Evolutionary conservation across 1,140 invertebrate species (phyloP).

Genomic region (Heliothis virescens): DNA sequence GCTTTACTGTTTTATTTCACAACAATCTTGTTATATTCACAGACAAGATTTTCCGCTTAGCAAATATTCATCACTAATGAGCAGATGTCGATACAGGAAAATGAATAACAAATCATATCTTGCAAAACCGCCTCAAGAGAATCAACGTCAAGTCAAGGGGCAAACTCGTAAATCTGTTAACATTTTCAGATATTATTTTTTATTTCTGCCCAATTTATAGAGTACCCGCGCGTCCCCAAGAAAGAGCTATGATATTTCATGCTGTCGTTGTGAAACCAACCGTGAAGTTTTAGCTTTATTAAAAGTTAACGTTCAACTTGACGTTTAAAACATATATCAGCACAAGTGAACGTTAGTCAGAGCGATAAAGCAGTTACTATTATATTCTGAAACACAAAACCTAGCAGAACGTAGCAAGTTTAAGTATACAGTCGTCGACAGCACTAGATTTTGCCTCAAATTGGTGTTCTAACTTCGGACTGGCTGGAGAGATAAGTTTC

Average conservation of each 20-base stretch:
- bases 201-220: constrained; percentile 58
- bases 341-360: background rate
- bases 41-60: background rate
- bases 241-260: constrained; percentile 65
- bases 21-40: too few species aligned
- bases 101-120: constrained; percentile 35
- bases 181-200: constrained; percentile 56
- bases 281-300: constrained; percentile 63
- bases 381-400: background rate
- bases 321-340: constrained; percentile 4
- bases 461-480: constrained; percentile 46
- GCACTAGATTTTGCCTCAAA: constrained; percentile 34
- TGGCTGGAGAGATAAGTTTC: constrained; percentile 44
- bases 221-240: constrained; percentile 55
- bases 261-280: constrained; percentile 59
- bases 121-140: constrained; percentile 23
- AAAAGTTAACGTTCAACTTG: constrained; percentile 50
- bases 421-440: background rate
- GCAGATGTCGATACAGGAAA: constrained; percentile 12
- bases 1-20: too few species aligned
- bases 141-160: constrained; percentile 13
- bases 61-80: background rate
- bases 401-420: background rate
- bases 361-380: constrained; percentile 5
- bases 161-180: constrained; percentile 54